These are phyloP conservation scores for Drosophila melanocephala DNA, from an alignment of 2,888 invertebrate species.

Conservation along the genomic window DNA sequence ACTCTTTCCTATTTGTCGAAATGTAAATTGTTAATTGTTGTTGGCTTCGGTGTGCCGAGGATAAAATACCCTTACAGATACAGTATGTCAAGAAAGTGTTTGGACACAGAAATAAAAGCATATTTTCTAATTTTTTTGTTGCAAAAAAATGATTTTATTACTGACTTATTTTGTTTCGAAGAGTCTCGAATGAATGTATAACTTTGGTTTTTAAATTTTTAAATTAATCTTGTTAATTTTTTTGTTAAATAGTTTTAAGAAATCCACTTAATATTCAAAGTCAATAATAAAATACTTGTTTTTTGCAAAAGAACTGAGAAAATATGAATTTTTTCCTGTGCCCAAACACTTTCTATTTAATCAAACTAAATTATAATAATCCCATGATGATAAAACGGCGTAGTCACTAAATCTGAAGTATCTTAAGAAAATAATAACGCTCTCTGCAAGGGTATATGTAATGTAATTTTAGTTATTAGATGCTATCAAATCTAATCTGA, in stretches of 20 bases:
- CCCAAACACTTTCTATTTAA: too few relatives aligned
- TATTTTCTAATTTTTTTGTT: not conserved
- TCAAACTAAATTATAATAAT: too few relatives aligned
- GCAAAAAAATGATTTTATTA: too few relatives aligned
- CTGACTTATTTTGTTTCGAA: too few relatives aligned
- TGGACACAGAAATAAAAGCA: not conserved
- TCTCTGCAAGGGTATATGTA: not conserved
- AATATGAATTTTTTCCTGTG: too few relatives aligned
- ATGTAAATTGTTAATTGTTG: not conserved
- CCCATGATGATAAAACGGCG: not conserved
- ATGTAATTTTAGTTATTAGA: not conserved
- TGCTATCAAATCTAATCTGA: not conserved
- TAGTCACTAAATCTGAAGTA: not conserved
- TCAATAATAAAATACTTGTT: too few relatives aligned
- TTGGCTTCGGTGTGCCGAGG: not conserved
- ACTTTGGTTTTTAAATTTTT: too few relatives aligned
- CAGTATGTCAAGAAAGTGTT: not conserved
- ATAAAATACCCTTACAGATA: slow-evolving; percentile 5
- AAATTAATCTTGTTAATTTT: too few relatives aligned
- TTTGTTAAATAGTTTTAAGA: too few relatives aligned
- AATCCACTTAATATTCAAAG: too few relatives aligned
- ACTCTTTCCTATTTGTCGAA: not conserved
- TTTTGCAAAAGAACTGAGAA: too few relatives aligned
- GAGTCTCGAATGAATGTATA: too few relatives aligned
- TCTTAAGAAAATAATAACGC: not conserved